A percentile compares a stretch with the other conserved stretches of the same genome.
Evolutionary conservation across 2,113 vertebrate species (phyloP).

Genomic region (Podiceps cristatus): DNA sequence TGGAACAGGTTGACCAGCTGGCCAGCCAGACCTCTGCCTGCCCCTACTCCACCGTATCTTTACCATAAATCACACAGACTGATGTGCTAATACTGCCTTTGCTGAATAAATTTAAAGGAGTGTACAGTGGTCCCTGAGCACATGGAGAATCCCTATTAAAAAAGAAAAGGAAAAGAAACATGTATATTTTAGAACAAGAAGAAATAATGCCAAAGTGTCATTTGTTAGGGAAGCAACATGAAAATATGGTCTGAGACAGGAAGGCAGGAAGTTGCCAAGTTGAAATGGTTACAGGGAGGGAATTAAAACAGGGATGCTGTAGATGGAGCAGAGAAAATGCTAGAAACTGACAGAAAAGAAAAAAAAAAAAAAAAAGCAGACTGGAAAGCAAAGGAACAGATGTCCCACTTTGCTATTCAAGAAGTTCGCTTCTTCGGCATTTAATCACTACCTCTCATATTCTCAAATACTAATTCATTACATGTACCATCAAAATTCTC

Average conservation of each 20-base stretch:
- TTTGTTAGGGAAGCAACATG: not conserved
- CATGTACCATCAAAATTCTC: not conserved
- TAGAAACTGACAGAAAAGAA: not conserved
- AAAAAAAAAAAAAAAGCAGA: not conserved
- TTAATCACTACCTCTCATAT: not conserved
- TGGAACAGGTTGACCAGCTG: not conserved
- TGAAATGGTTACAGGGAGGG: not conserved
- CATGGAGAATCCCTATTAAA: not conserved
- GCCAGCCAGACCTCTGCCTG: not conserved
- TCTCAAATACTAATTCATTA: not conserved
- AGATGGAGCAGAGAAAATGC: not conserved
- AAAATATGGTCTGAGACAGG: not conserved
- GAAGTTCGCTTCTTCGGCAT: not conserved
- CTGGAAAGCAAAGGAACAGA: not conserved
- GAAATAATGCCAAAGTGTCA: not conserved
- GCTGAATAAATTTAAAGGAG: not conserved
- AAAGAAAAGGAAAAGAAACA: not conserved
- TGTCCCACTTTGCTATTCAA: not conserved
- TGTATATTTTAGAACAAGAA: not conserved
- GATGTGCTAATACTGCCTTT: not conserved
- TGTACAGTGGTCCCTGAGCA: not conserved
- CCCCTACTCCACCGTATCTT: not conserved
- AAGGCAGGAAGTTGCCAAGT: not conserved
- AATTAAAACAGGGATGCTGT: not conserved
- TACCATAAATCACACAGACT: not conserved